Conservation (phyloP, 2,888 invertebrate species). For the Orthonychiurus folsomi region DNA sequence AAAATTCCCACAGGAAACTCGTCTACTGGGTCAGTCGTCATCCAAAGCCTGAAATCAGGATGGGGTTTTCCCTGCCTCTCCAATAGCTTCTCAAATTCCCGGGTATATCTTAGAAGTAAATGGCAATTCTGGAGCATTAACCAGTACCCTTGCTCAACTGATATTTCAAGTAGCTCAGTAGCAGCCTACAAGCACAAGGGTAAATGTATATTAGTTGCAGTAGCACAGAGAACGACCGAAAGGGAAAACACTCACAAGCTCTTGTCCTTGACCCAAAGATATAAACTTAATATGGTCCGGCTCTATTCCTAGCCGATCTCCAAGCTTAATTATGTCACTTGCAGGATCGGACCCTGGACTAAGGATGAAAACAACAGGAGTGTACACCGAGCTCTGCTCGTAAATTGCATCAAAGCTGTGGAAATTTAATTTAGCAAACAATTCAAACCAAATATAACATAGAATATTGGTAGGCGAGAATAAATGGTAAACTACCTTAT, state of each 20-base stretch:
- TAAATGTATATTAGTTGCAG: no score
- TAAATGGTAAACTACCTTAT: slow-evolving; percentile 54
- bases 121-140: slow-evolving; percentile 89
- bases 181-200: slow-evolving; percentile 56
- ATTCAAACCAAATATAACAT: no score
- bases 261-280: slow-evolving; percentile 89
- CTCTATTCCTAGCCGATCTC: slow-evolving; percentile 54
- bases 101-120: slow-evolving; percentile 66
- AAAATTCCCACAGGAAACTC: slow-evolving; percentile 82
- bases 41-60: slow-evolving; percentile 84
- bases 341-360: slow-evolving; percentile 93
- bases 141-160: slow-evolving; percentile 74
- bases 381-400: slow-evolving; percentile 71
- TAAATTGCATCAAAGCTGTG: slow-evolving; percentile 68
- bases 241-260: slow-evolving; percentile 56
- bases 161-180: slow-evolving; percentile 56
- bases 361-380: slow-evolving; percentile 84
- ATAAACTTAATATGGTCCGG: slow-evolving; percentile 74
- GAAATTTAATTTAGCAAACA: not conserved
- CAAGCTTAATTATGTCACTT: slow-evolving; percentile 70
- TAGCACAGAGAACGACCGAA: no score
- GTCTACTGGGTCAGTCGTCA: slow-evolving; percentile 80
- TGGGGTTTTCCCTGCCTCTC: slow-evolving; percentile 72
- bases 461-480: no score
- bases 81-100: slow-evolving; percentile 70